Conservation (phyloP, 2,797 vertebrate genomes). For the Crocidura indochinensis region DNA sequence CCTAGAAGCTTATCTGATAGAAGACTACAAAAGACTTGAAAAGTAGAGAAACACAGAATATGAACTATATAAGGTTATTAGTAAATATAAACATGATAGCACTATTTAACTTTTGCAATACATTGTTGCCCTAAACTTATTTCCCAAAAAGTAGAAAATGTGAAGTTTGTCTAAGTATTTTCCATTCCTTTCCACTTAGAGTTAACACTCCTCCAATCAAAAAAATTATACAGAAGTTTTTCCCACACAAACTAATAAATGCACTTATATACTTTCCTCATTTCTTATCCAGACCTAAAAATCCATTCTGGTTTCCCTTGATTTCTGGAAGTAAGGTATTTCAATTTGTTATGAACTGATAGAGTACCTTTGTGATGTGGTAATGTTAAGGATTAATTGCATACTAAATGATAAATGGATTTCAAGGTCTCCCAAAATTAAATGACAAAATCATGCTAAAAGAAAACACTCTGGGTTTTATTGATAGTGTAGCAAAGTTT, state of each 20-base stretch:
- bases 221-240: not conserved
- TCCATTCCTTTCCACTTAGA: not conserved
- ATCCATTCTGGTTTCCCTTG: not conserved
- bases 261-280: not conserved
- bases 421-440: not conserved
- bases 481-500: not conserved
- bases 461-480: not conserved
- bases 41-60: not conserved
- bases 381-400: not conserved
- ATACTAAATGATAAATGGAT: not conserved
- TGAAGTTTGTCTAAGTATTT: not conserved
- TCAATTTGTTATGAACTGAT: not conserved
- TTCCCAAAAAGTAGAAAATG: constrained; percentile 18
- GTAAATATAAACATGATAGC: constrained; percentile 18
- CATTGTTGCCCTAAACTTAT: too few species aligned
- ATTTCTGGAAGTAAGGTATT: not conserved
- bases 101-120: not conserved
- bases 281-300: not conserved
- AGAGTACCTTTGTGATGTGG: not conserved
- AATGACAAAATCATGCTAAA: not conserved
- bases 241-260: not conserved
- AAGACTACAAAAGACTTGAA: not conserved
- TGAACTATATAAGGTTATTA: not conserved
- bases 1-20: not conserved
- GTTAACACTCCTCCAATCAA: not conserved